These are phyloP conservation scores for Ceyx cyanopectus DNA, from an alignment of 2,113 vertebrate species.

Conservation along the genomic window DNA sequence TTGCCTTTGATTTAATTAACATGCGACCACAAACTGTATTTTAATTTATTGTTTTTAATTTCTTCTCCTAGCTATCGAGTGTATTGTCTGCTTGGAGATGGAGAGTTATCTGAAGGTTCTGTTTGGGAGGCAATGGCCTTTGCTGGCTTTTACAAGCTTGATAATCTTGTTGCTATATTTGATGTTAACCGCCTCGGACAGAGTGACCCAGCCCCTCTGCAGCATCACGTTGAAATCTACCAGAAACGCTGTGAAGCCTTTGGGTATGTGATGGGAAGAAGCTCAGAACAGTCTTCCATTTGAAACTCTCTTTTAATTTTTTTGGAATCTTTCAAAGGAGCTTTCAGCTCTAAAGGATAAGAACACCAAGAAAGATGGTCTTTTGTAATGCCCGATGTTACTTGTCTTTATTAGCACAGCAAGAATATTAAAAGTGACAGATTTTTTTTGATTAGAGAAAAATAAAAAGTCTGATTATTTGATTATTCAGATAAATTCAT, in stretches of 20 bases:
- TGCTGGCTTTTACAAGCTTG: conserved; percentile 91
- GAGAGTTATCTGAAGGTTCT: conserved; percentile 92
- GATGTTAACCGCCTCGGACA: conserved; percentile 96
- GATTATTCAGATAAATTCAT: background rate
- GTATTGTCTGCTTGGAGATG: conserved; percentile 92
- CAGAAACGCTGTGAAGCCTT: conserved; percentile 95
- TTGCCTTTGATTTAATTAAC: background rate
- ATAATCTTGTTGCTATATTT: conserved; percentile 93
- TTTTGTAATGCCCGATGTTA: background rate
- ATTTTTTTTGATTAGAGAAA: background rate
- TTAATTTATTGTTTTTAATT: background rate
- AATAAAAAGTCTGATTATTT: background rate
- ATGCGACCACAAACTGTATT: background rate
- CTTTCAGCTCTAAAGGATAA: background rate
- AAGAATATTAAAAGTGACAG: background rate
- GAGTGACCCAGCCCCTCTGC: conserved; percentile 92
- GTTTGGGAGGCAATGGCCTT: conserved; percentile 99
- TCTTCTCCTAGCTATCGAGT: conserved; percentile 85
- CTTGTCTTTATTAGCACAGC: background rate
- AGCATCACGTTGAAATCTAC: conserved; percentile 93
- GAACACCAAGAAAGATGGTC: background rate
- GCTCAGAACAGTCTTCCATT: background rate
- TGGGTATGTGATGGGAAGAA: conserved; percentile 78
- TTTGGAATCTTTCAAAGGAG: background rate
- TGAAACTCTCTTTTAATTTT: background rate